Base-by-base conservation (phyloP, 2,113 vertebrate species). In the Passer montanus region DNA sequence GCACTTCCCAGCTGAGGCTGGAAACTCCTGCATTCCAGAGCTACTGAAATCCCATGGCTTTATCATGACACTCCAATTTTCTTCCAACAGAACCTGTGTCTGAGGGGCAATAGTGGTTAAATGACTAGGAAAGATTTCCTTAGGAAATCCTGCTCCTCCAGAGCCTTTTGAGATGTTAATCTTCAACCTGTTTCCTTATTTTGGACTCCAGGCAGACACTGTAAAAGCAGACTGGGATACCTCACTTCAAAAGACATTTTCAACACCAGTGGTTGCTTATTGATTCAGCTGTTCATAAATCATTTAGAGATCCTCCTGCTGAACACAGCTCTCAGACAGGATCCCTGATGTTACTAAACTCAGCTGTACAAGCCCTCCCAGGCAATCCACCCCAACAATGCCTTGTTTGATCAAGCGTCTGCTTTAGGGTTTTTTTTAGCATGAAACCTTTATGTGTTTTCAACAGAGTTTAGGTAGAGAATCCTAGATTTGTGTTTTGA, bases 271-370 rank as follows among this genome's bases (percentile, higher is more conserved):
- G 84, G 75, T 88, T 97, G 84, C 93, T 96, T 95, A 97, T 95
- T 93, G 96, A 97, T 96, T 96, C 86, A 93, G 84, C 76, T 89
- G 64, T 69, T 96, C 94, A 97, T 97, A 95, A 97, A 97, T 97
- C 91, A 97, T 97, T 97, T 95, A 97, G 94, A 93, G 86, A 96
- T 86, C 88, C 49, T 97, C 89, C 91, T 90, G 93, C 82, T 95
- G 82, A 93, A 89, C 94, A 95, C 68, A 77, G 88, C 89, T 88
- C 94, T 93, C 85, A 95, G 80, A 78, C 74, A 92, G 86, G 95
- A 96, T 93, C 90, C 87, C 90, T 67, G 84, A 94, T 95, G 86
- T 96, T 96, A 74, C 93, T 93, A 89, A 97, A 95, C 72, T 86
- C 78, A 52, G 73, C 75, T 91, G 20, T 78, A 91, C 63, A 76